Conservation (phyloP, 2,113 vertebrate species). For the Scolopax mira region DNA sequence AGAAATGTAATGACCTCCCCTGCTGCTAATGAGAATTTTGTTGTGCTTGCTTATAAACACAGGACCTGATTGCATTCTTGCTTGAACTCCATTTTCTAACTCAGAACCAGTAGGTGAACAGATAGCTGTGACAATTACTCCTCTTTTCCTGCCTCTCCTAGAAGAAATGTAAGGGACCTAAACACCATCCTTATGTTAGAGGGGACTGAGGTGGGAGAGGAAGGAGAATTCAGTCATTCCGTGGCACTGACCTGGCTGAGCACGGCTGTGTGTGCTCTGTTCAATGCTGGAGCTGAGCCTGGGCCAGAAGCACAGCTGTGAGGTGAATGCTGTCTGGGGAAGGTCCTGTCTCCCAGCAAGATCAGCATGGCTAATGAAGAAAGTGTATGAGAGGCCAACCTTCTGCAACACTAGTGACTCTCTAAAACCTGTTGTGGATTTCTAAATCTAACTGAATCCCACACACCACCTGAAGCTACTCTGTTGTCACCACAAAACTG, state of each 20-base stretch:
- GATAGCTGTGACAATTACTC: not conserved
- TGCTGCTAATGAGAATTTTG: not conserved
- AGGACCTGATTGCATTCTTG: not conserved
- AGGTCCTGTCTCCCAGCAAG: not conserved
- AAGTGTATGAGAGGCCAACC: not conserved
- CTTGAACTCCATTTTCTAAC: not conserved
- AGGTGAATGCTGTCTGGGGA: not conserved
- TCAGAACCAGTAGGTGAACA: not conserved
- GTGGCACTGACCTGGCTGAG: not conserved
- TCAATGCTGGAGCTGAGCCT: not conserved
- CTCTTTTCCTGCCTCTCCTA: not conserved
- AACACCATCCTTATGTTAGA: not conserved
- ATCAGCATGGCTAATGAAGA: not conserved
- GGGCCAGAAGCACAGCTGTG: not conserved
- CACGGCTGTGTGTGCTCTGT: not conserved
- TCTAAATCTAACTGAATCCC: not conserved
- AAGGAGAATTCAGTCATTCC: not conserved
- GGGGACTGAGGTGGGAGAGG: not conserved
- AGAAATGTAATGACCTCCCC: not conserved
- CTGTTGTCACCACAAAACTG: not conserved
- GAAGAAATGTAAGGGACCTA: not conserved
- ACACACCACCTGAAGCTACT: not conserved
- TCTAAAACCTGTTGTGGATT: not conserved
- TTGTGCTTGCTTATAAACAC: not conserved
- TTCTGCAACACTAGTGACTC: not conserved